These are phyloP conservation scores for Acromyrmex heyeri DNA, from an alignment of 1,140 invertebrate species.

Conservation along the genomic window DNA sequence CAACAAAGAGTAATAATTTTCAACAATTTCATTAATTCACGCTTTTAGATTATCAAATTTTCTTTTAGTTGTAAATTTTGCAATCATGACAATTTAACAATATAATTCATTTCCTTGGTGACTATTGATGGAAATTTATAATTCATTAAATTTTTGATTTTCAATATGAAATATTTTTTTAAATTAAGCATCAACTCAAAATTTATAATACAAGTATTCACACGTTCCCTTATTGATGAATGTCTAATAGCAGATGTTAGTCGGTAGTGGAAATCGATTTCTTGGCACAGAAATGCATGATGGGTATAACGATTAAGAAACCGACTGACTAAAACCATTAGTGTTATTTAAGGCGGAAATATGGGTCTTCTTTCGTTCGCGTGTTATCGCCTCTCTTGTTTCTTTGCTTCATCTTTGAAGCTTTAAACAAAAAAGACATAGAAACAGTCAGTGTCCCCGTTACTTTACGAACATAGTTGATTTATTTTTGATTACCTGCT, in stretches of 20 bases:
- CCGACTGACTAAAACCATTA: constrained; percentile 11
- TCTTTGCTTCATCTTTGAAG: constrained; percentile 25
- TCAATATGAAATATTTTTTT: constrained; percentile 6
- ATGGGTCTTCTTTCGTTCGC: constrained; percentile 70
- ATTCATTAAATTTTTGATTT: background rate
- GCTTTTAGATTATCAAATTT: constrained; percentile 10
- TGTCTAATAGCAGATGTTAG: background rate
- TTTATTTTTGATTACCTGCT: constrained; percentile 80
- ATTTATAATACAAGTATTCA: constrained; percentile 2
- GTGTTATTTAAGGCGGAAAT: constrained; percentile 81
- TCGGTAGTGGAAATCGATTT: constrained; percentile 28
- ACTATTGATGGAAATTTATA: background rate
- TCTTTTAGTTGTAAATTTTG: background rate
- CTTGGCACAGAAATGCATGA: constrained; percentile 16
- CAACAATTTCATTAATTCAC: background rate
- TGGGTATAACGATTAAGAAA: constrained; percentile 43
- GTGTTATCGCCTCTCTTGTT: constrained; percentile 1
- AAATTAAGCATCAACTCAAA: background rate
- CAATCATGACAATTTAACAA: constrained; percentile 16
- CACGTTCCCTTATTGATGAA: background rate
- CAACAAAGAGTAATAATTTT: constrained; percentile 7
- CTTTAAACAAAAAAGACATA: constrained; percentile 33
- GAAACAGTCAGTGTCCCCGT: background rate
- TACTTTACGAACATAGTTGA: constrained; percentile 70
- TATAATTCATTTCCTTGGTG: background rate